Evolutionary conservation across 1,140 invertebrate genomes (phyloP), one percentile per base, ranked within the genome.

Genomic region (Drosophila quadrilineata): DNA sequence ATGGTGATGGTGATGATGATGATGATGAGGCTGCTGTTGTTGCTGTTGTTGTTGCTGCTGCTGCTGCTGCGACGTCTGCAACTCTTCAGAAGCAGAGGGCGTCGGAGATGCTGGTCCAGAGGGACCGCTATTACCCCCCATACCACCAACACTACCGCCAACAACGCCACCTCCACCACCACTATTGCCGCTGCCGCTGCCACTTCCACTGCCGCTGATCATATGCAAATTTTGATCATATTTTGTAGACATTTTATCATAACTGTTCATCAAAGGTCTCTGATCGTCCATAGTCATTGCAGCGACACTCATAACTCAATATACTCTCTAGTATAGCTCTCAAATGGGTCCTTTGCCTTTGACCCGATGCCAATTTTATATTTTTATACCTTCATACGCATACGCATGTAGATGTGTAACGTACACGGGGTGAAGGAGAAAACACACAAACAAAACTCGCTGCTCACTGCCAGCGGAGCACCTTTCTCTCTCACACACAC

Each of bases 201-300:
- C 67, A 26, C 60, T 60, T 31, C 52, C 26, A 8, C 65, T 45
- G 53, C 45, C 54, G 71, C 41, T 70, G 28, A 71, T 71, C 46
- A 75, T 59, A 49, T 84, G 79, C 48, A 87, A 65, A 50, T 80
- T 88, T 73, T 74, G 85, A 69, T 88, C 87, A 71, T 88, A 88
- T 84, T 88, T 82, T 70, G 71, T 62, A 26, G 85, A 65, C 87
- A 88, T 87, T 88, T 88, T 88, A 43, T 88, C 87, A 73, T 88
- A 88, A 88, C 72, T 88, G 75, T 88, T 87, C 86, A 88, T 88
- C 77, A 88, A 87, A 52, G 87, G 87, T 88, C 87, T 88, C 65
- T 88, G 87, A 88, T 88, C 87, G 87, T 88, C 87, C 87, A 88
- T 87, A 88, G 87, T 88, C 87, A 88, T 88, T 88, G 87, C 87